Evolutionary conservation across 64 coral and sea anemone species (phyloP), one percentile per base, ranked within the genome.

Genomic region (Anthopleura sola): DNA sequence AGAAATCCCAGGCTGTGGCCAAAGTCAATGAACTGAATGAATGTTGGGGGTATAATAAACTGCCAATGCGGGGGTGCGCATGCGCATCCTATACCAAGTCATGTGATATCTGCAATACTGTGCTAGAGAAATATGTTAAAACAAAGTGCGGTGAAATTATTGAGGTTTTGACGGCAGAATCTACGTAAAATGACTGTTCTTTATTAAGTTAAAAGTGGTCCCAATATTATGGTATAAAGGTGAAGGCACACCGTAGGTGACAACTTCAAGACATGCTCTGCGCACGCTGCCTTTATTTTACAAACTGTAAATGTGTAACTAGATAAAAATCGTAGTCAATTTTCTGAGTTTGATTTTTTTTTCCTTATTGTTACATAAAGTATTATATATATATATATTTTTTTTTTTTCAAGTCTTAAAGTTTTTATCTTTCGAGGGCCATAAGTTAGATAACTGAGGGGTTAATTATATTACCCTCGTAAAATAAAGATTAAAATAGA

Each of bases 1-100:
- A 93, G 66, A 93, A 93, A 76, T 75, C 78, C n/a, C 75, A 83
- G 3, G 83, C 76, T 36, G 32, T 90, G 69, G 84, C 86, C 37
- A 93, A 86, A 56, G 92, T 86, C 16, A 89, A 93, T 6, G 88
- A 85, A 2, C 37, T 93, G 20, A 93, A 93, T 36, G 87, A 49
- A 75, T 90, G 92, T 38, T 93, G 92, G 92, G 92, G 92, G 0
- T 93, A 90, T 19, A 89, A 93, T 82, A 93, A 93, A 71, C 88
- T 93, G 54, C 88, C 92, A 15, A 90, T 93, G 53, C 81, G 92
- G 82, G 92, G 92, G 16, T 93, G 92, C 88, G 85, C 87, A 85
- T 93, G 92, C 60, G 83, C 92, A 19, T 90, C 92, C 14, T 93
- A 93, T 39, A 90, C 92, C 24, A 93, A 85, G 64, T 93, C 92